phyloP scores from a whole-genome alignment of 2,113 vertebrate genomes.

The Chaetops frenatus region DNA sequence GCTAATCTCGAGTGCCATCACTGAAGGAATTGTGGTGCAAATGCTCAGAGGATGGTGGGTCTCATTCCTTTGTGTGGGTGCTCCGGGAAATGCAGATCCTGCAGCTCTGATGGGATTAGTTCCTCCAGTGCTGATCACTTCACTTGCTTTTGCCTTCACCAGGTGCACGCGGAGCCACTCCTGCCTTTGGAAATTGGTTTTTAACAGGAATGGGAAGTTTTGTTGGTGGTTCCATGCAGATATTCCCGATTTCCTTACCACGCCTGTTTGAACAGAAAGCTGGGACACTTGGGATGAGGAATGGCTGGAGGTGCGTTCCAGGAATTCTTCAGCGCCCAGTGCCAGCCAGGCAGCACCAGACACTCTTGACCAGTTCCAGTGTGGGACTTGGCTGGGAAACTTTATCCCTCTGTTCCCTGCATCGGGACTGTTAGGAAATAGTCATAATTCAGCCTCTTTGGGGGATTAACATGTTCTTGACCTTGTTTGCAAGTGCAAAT shows the following conservation, averaged over 20 bases:
- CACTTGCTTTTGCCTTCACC: background rate
- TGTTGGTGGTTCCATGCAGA: rapidly evolving
- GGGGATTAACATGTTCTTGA: background rate
- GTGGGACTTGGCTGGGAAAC: background rate
- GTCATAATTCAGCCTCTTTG: too few relatives aligned
- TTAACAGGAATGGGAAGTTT: background rate
- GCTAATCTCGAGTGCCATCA: background rate
- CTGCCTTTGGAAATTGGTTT: background rate
- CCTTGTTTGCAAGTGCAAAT: background rate
- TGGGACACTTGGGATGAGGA: background rate
- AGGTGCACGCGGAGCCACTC: background rate
- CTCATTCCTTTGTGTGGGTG: background rate
- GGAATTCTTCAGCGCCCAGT: background rate
- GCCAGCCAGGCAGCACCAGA: background rate
- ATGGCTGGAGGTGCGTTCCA: background rate
- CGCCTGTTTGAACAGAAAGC: background rate
- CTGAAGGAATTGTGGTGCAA: background rate
- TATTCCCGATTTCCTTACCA: background rate
- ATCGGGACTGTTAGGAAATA: background rate
- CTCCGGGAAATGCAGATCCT: background rate
- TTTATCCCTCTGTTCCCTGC: background rate
- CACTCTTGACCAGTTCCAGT: background rate
- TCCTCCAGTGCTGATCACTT: background rate
- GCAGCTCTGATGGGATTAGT: background rate
- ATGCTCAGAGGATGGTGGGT: background rate